Conservation (phyloP, 2,888 invertebrate species). For the Hypomecis atomaria region DNA sequence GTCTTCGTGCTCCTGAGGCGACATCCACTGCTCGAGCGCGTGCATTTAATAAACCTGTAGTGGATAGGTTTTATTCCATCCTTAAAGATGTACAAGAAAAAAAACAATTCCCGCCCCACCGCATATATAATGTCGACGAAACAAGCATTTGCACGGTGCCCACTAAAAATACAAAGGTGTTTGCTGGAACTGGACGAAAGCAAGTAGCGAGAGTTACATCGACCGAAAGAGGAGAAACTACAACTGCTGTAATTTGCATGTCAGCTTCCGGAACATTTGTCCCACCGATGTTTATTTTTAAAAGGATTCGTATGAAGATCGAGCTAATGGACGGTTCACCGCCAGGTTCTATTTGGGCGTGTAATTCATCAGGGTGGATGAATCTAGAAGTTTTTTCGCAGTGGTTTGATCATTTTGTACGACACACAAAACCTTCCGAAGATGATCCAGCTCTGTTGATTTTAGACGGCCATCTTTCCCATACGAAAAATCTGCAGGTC, state of each 20-base stretch:
- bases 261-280: neutral
- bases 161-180: neutral
- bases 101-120: neutral
- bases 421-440: neutral
- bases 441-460: neutral
- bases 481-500: neutral
- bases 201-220: neutral
- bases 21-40: too few relatives aligned
- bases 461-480: slow-evolving; percentile 1
- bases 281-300: too few relatives aligned
- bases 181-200: neutral
- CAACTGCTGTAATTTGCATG: neutral
- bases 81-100: neutral
- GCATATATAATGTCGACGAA: neutral
- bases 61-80: neutral
- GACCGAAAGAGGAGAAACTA: neutral
- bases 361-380: neutral
- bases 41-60: neutral
- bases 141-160: neutral
- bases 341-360: neutral
- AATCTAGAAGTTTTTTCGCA: neutral
- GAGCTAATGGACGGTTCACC: neutral
- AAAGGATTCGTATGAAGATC: neutral
- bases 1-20: too few relatives aligned
- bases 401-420: neutral